A percentile compares a stretch with the other conserved stretches of the same genome.
phyloP scores from a whole-genome alignment of 1,140 invertebrate genomes.

The Tribolium castaneum region DNA sequence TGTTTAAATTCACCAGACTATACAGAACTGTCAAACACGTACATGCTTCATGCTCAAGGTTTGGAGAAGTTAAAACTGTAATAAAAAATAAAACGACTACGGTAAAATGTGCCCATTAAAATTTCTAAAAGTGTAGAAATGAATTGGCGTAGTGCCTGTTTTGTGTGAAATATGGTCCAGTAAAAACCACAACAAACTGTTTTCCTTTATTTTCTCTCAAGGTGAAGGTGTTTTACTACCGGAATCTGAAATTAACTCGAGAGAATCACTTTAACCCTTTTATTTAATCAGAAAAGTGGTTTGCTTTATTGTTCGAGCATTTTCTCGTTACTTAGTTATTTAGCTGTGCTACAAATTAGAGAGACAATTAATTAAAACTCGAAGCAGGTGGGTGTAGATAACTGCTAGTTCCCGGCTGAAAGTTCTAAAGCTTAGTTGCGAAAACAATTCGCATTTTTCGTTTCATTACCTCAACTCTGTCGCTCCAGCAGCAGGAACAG shows the following conservation, averaged over 20 bases:
- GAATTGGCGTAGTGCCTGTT: constrained; percentile 10
- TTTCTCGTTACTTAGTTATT: not conserved
- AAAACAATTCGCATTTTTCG: not conserved
- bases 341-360: not conserved
- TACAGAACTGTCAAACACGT: not conserved
- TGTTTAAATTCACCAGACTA: not conserved
- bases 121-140: constrained; percentile 1
- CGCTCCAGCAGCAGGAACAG: constrained; percentile 63
- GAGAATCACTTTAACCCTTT: too few species aligned
- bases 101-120: not conserved
- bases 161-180: not conserved
- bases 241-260: not conserved
- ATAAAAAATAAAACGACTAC: not conserved
- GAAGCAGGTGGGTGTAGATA: not conserved
- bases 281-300: too few species aligned
- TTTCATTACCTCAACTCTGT: constrained; percentile 57
- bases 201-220: not conserved
- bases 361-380: not conserved
- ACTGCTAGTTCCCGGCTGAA: not conserved
- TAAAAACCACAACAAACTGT: not conserved
- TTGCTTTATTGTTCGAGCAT: not conserved
- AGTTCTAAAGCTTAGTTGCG: not conserved
- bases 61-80: not conserved
- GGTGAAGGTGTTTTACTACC: not conserved
- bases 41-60: not conserved